Evolutionary conservation across 2,888 invertebrate species (phyloP), one percentile per base, ranked within the genome.

Genomic region (Nomada flava): DNA sequence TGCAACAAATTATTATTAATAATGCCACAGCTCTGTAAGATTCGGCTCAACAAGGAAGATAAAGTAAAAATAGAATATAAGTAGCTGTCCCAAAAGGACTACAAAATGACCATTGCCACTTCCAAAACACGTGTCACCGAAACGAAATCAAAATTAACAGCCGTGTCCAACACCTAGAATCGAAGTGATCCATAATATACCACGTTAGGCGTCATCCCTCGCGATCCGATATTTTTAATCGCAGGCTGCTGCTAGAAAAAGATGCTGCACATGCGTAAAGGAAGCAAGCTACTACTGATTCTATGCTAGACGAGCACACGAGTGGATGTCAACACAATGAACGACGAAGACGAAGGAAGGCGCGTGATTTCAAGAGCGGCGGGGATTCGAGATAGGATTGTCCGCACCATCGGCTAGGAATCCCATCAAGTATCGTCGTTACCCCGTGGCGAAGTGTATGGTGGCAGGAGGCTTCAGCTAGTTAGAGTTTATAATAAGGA

Each of bases 401-500:
- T 93, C 91, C 92, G 93, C 93, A 92, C 93, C 93, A 93, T 93
- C 93, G 93, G 93, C 92, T 93, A 93, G 92, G 90, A 93, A 93
- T 93, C 93, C 93, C 92, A 93, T 93, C 93, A 93, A 93, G 92
- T 93, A 93, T 92, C 92, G 91, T 91, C 88, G 91, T 91, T 88
- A 89, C 89, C 91, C 89, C 90, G 87, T 88, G 89, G 89, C 89
- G 91, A 85, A 89, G 90, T 88, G 73, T 81, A 83, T 80, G 84
- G 83, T 73, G 78, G 79, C 81, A 76, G 78, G 81, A 82, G 83
- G 88, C 87, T 84, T 84, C 88, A 92, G 92, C 92, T 92, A 92
- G 92, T 92, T 92, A 92, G 92, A 93, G 93, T 93, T 94, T 93
- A 93, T 93, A 94, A 93, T 93, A 93, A 93, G 93, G 93, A 93